Conservation (phyloP, 2,888 invertebrate genomes). For the Drosophila tripunctata region DNA sequence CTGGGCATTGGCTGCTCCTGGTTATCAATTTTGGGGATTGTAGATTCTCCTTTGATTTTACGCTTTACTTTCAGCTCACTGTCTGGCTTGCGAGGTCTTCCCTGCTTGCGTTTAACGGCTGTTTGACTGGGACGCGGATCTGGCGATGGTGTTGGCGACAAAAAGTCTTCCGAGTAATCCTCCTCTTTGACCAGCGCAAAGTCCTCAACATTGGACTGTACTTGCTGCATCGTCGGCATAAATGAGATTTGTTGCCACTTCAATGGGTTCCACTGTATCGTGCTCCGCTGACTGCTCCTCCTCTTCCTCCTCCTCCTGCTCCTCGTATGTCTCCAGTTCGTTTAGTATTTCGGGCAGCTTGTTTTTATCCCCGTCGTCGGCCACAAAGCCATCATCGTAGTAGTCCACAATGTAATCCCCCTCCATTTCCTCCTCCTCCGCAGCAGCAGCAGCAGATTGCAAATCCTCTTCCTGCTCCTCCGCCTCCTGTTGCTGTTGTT, state of each 20-base stretch:
- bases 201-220: not conserved
- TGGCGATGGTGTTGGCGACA: slow-evolving; percentile 56
- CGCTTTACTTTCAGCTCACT: slow-evolving; percentile 58
- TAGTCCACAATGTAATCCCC: slow-evolving; percentile 33
- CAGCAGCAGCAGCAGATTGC: not conserved
- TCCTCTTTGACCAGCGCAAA: slow-evolving; percentile 11
- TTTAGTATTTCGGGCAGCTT: slow-evolving; percentile 19
- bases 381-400: slow-evolving; percentile 43
- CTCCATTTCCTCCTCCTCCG: slow-evolving; percentile 16
- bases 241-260: slow-evolving; percentile 19
- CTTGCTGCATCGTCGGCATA: slow-evolving; percentile 33
- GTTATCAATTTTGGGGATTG: not conserved
- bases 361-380: not conserved
- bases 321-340: slow-evolving; percentile 36
- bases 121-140: slow-evolving; percentile 16
- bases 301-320: too few species aligned
- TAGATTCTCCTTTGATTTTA: slow-evolving; percentile 11
- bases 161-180: slow-evolving; percentile 34
- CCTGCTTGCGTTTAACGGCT: slow-evolving; percentile 40
- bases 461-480: slow-evolving; percentile 13
- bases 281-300: too few species aligned
- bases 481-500: too few species aligned
- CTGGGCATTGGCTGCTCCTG: slow-evolving; percentile 30
- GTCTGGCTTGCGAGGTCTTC: slow-evolving; percentile 66
- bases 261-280: slow-evolving; percentile 8